Base-by-base conservation (phyloP, 2,888 invertebrate species). In the Cataglyphis altisquamis region DNA sequence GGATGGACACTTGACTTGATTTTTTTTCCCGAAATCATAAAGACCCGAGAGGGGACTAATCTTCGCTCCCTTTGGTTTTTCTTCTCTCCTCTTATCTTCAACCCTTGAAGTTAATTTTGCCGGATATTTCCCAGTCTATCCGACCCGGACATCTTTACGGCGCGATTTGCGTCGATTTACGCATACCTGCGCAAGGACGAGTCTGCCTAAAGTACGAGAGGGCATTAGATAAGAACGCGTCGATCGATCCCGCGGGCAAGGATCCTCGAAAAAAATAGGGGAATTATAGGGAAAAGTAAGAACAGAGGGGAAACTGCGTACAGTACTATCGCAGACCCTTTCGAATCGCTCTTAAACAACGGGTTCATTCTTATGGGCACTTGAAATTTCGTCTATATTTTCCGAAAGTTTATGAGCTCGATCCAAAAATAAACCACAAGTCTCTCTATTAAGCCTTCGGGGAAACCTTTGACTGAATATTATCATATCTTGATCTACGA, bases 161-260 rank as follows among this genome's bases (percentile, higher is more conserved):
- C 63, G 32, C 41, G 52, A 63, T 45, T 70, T 36, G 29, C 32
- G 48, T 18, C 68, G 63, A 80, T 83, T 83, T 83, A 80, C 66
- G 72, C 72, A 41, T 48, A 45, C 45, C 70, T 62, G 32, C 29
- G 12, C 18, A 25, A 36, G 39, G 21, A 78, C 55, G 67, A 29
- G 29, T 12, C 52, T n/a, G 12, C 55, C 21, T 45, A 64, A 83
- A 80, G 48, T 64, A 80, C 15, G 64, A 41, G 68, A 39, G 9
- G 21, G 18, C 41, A 25, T 29, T 52, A 62, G 64, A 83, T 66
- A 68, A 83, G 67, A 77, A 77, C 6, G 29, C 48, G 55, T 21
- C n/a, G 78, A 83, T 81, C 62, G 72, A 84, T 81, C 81, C 73
- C 81, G 6, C 25, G 60, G 83, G 72, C 72, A 25, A 66, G 25